phyloP scores from a whole-genome alignment of 2,113 vertebrate species.

The Ptilonorhynchus violaceus region DNA sequence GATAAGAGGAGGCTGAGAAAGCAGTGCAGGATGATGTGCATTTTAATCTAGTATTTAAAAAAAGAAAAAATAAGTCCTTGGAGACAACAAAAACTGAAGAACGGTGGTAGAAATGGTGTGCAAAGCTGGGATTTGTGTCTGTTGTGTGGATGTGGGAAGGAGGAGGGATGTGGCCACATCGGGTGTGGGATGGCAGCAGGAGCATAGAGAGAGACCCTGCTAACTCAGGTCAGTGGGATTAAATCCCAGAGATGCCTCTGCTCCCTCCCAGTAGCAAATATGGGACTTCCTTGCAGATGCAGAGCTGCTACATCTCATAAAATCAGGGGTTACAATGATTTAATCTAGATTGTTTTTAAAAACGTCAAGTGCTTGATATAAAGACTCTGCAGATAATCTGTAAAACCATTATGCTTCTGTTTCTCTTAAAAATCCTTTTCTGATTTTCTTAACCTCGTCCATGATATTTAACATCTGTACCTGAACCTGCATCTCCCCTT shows the following conservation, averaged over 20 bases:
- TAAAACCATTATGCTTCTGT: neutral
- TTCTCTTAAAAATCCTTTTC: neutral
- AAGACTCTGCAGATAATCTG: neutral
- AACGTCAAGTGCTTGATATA: neutral
- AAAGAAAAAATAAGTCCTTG: accelerated
- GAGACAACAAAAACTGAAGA: neutral
- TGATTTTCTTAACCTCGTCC: neutral
- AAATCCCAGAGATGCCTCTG: neutral
- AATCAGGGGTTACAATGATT: neutral
- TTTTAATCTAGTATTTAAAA: neutral
- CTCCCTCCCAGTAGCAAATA: neutral
- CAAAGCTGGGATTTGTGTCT: neutral
- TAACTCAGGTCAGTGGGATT: neutral
- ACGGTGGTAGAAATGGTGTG: neutral
- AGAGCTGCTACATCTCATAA: neutral
- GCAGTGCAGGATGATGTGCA: neutral
- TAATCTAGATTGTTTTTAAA: neutral
- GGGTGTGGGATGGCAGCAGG: neutral
- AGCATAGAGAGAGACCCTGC: neutral
- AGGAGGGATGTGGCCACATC: neutral
- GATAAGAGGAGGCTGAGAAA: neutral
- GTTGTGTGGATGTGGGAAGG: neutral
- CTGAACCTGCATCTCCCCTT: neutral
- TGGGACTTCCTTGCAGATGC: neutral
- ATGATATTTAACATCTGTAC: neutral